Evolutionary conservation across 2,797 vertebrate genomes (phyloP).

Genomic region (Scomberomorus guttatus): DNA sequence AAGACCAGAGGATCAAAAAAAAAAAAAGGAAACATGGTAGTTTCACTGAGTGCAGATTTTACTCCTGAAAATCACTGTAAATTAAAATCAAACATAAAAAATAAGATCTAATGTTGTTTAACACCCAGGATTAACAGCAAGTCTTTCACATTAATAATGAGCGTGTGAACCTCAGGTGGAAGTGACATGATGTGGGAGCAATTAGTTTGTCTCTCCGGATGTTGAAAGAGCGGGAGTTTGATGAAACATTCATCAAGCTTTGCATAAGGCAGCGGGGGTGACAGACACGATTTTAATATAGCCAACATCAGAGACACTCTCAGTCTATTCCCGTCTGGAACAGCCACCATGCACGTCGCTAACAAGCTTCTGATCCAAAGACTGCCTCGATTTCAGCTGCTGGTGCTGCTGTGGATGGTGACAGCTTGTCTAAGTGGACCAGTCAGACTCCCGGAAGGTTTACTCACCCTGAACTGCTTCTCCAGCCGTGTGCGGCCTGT

Average conservation of each 20-base stretch:
- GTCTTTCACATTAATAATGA: slow-evolving; percentile 42
- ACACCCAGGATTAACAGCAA: slow-evolving; percentile 30
- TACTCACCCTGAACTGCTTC: slow-evolving; percentile 96
- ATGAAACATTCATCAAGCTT: slow-evolving; percentile 75
- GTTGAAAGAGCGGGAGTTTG: slow-evolving; percentile 58
- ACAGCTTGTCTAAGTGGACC: slow-evolving; percentile 35
- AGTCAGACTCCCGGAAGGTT: slow-evolving; percentile 31
- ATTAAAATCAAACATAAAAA: slow-evolving; percentile 39
- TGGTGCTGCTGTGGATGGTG: slow-evolving; percentile 11
- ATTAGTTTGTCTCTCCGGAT: slow-evolving; percentile 67
- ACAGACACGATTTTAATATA: slow-evolving; percentile 71
- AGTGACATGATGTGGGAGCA: slow-evolving; percentile 62
- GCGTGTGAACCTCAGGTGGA: slow-evolving; percentile 47
- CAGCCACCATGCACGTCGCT: slow-evolving; percentile 28
- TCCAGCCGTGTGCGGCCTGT: slow-evolving; percentile 93
- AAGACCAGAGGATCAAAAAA: slow-evolving; percentile 24
- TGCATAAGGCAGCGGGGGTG: slow-evolving; percentile 62
- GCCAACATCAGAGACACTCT: slow-evolving; percentile 66
- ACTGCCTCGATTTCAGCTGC: slow-evolving; percentile 36
- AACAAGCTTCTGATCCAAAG: slow-evolving; percentile 61
- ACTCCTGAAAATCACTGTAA: slow-evolving; percentile 16
- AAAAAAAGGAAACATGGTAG: background rate
- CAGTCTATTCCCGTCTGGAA: slow-evolving; percentile 47
- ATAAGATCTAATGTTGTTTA: slow-evolving; percentile 37
- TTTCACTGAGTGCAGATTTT: slow-evolving; percentile 2